Evolutionary conservation across 2,888 invertebrate species (phyloP).

Genomic region (Eupithecia subfuscata): DNA sequence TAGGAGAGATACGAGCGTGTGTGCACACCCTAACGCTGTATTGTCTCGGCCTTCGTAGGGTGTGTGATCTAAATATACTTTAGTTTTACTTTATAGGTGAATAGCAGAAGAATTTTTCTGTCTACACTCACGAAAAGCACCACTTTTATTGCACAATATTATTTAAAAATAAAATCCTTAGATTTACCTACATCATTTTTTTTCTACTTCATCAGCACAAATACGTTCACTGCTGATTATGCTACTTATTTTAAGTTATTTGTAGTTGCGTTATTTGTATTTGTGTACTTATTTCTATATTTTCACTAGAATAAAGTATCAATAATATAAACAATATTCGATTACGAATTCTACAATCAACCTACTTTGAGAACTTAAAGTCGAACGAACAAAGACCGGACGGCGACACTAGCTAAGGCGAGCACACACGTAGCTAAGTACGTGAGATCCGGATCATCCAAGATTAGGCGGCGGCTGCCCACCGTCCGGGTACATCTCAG

Average conservation of each 20-base stretch:
- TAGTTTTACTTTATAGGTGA: neutral
- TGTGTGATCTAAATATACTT: conserved; percentile 30
- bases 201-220: too few relatives aligned
- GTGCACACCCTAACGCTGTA: conserved; percentile 54
- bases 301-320: neutral
- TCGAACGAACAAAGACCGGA: conserved; percentile 27
- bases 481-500: conserved; percentile 77
- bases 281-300: neutral
- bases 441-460: conserved; percentile 74
- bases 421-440: conserved; percentile 64
- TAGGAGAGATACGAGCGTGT: conserved; percentile 70
- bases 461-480: conserved; percentile 80
- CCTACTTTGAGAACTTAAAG: neutral
- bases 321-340: neutral
- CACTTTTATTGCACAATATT: neutral
- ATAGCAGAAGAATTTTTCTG: neutral
- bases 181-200: neutral
- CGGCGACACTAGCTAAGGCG: conserved; percentile 47
- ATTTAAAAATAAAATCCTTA: neutral
- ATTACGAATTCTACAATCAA: neutral
- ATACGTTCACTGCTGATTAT: neutral
- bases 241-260: neutral
- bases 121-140: neutral
- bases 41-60: conserved; percentile 49
- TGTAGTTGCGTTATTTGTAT: neutral